These are phyloP conservation scores for Bombus pascuorum DNA, from an alignment of 1,140 invertebrate species.

Conservation along the genomic window DNA sequence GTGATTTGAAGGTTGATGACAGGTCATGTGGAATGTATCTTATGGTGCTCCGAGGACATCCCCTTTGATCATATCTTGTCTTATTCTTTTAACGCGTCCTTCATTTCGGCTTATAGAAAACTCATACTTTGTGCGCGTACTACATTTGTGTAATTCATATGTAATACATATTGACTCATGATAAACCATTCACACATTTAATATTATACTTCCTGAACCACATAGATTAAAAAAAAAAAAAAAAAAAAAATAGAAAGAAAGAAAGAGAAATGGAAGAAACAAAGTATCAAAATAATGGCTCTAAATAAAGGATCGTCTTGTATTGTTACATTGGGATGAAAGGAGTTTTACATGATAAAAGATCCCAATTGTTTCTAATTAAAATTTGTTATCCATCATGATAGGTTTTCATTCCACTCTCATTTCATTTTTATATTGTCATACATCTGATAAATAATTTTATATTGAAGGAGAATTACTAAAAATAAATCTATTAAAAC, in stretches of 20 bases:
- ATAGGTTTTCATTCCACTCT: background rate
- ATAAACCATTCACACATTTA: conserved; percentile 28
- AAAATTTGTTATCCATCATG: background rate
- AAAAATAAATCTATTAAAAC: background rate
- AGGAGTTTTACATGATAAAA: background rate
- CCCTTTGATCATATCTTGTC: conserved; percentile 45
- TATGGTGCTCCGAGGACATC: conserved; percentile 51
- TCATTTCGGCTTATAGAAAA: conserved; percentile 57
- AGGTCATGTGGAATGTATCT: conserved; percentile 52
- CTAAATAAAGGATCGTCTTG: conserved; percentile 31
- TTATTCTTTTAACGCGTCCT: conserved; percentile 50
- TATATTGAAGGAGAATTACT: background rate
- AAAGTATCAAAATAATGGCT: conserved; percentile 21
- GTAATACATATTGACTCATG: conserved; percentile 26
- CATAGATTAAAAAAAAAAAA: background rate
- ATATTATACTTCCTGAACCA: conserved; percentile 26
- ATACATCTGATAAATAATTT: background rate
- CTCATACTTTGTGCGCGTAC: conserved; percentile 46
- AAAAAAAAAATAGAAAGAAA: background rate
- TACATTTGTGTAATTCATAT: conserved; percentile 49
- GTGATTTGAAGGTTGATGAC: conserved; percentile 44
- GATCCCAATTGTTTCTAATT: background rate
- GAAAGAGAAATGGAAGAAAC: background rate
- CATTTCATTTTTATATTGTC: conserved; percentile 3
- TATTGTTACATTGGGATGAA: conserved; percentile 32